Base-by-base conservation (phyloP, 1,140 invertebrate genomes). In the Leptestheria dahalacensis region DNA sequence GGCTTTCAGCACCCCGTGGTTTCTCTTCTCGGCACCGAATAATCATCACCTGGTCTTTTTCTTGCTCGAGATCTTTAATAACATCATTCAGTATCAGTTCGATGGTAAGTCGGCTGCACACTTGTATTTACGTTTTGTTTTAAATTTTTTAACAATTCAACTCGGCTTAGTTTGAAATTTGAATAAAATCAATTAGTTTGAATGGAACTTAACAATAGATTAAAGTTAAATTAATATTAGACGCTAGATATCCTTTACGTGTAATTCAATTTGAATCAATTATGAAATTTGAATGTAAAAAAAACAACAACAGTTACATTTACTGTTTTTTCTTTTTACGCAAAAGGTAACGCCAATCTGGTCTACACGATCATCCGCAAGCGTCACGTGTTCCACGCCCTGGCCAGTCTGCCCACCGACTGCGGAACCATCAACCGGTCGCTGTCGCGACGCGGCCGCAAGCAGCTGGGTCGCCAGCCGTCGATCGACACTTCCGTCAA, bases 1-100 rank as follows among this genome's bases (percentile, higher is more conserved):
- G 75, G 93, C 93, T 48, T 99, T 99, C 75, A 94, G 90, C 68
- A 97, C 95, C 3, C 94, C 95, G 0, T 99, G 95, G 94, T 99
- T 99, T 76, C 76, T 99, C 63, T 97, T 96, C 71, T 94, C 92
- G 3, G 86, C 88, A 9, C 88, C 92, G 1, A 89, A 88, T 24
- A 97, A 98, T 75, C 93, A 99, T 75, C 94, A 99, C 75, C 78
- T 99, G 51, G 91, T 99, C 0, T 99, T 99, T 74, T 99, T 98
- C 73, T 75, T 99, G 23, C 77, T 99, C 28, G 97, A 99, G 78
- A 95, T 98, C 67, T 98, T 99, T 73, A 99, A 99, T 72, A 99
- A 99, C 70, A 97, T 99, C 64, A 98, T 99, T 66, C 96, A 99
- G 76, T 99, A 99, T 72, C 97, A 99, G 72, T 99, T 99, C 76